A percentile compares a stretch with the other conserved stretches of the same genome.
Conservation (phyloP, 2,888 invertebrate genomes). For the Acronicta aceris region DNA sequence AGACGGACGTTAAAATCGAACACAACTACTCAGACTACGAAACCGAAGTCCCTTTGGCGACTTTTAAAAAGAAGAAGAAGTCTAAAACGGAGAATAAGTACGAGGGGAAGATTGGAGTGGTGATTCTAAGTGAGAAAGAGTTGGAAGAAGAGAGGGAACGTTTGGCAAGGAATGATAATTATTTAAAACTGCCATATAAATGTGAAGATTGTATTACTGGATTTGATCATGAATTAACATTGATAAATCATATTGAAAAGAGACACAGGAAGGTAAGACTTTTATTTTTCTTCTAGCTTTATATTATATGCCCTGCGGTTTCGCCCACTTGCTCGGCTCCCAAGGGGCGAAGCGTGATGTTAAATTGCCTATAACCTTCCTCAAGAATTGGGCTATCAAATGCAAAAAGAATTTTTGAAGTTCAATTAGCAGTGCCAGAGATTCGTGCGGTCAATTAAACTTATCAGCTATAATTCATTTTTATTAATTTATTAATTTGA, state of each 20-base stretch:
- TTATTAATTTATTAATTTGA: no score
- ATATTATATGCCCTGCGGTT: no score
- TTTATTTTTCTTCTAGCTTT: no score
- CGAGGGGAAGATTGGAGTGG: constrained; percentile 68
- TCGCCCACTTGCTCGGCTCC: no score
- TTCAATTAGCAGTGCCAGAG: no score
- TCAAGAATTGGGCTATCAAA: no score
- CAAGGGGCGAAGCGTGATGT: no score
- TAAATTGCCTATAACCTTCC: no score
- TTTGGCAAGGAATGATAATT: constrained; percentile 64
- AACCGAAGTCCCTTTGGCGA: constrained; percentile 61
- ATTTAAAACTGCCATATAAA: constrained; percentile 73
- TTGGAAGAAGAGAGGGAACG: constrained; percentile 67
- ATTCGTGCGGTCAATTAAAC: no score
- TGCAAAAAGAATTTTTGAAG: no score
- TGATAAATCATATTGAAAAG: constrained; percentile 71
- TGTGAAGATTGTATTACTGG: constrained; percentile 76
- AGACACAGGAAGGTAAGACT: constrained; percentile 70
- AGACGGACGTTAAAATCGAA: constrained; percentile 70
- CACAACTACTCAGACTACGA: constrained; percentile 65
- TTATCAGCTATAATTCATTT: no score
- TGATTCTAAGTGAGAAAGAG: constrained; percentile 66
- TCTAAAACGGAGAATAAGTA: constrained; percentile 54
- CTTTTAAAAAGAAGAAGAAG: constrained; percentile 40
- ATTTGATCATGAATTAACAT: constrained; percentile 74